A percentile compares a stretch with the other conserved stretches of the same genome.
Conservation (phyloP, 2,888 invertebrate genomes). For the Callyntrura guangdongensis region DNA sequence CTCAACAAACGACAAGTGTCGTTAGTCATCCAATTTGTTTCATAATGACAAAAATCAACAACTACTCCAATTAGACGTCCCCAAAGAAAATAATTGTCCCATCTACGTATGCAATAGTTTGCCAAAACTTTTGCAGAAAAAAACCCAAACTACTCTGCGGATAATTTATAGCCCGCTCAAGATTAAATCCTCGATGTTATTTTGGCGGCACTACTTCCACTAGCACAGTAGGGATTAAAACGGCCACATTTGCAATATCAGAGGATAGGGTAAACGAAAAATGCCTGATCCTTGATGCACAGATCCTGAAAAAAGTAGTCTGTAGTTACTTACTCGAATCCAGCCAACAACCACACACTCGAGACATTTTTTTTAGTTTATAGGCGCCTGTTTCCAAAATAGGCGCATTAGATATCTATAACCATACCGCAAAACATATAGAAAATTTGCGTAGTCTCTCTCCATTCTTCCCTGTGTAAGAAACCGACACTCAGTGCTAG, state of each 20-base stretch:
- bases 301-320: not conserved
- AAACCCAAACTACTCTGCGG: not conserved
- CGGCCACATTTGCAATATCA: conserved; percentile 15
- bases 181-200: conserved; percentile 68
- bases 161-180: conserved; percentile 63
- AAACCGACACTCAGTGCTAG: not conserved
- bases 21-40: conserved; percentile 63
- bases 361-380: conserved; percentile 13
- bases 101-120: conserved; percentile 33
- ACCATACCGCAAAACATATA: conserved; percentile 1
- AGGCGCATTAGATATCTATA: not conserved
- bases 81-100: conserved; percentile 73
- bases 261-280: conserved; percentile 9
- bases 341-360: not conserved
- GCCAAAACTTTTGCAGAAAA: conserved; percentile 49
- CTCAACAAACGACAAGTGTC: not conserved
- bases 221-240: conserved; percentile 56
- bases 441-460: conserved; percentile 31
- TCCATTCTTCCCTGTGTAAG: conserved; percentile 1
- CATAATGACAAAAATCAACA: conserved; percentile 53
- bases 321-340: conserved; percentile 16
- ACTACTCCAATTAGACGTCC: conserved; percentile 60
- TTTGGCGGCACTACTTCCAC: conserved; percentile 56
- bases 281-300: not conserved
- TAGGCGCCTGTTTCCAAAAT: not conserved